Evolutionary conservation across 2,797 vertebrate genomes (phyloP).

Genomic region (Malurus leucopterus): DNA sequence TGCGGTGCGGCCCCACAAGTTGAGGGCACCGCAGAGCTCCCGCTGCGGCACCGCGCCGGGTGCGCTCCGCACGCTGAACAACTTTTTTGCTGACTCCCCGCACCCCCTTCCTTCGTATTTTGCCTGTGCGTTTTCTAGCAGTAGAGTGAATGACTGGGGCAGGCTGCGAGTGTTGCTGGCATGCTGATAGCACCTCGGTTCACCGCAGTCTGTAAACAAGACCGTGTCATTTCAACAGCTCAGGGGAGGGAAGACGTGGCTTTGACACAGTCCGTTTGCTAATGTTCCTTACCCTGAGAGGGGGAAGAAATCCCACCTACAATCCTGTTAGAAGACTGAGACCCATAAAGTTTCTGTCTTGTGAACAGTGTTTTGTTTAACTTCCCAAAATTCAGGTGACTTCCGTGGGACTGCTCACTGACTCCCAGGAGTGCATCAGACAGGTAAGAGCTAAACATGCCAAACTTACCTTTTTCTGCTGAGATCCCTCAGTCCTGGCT

Average conservation of each 20-base stretch:
- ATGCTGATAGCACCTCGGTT: background rate
- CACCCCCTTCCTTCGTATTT: background rate
- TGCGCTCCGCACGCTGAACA: background rate
- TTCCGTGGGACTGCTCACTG: background rate
- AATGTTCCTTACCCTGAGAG: background rate
- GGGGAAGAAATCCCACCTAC: background rate
- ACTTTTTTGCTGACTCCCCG: slow-evolving; percentile 4
- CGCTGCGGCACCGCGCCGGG: background rate
- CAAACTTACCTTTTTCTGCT: background rate
- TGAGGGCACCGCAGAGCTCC: background rate
- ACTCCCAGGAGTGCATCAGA: background rate
- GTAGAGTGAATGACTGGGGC: background rate
- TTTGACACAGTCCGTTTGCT: background rate
- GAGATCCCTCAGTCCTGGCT: background rate
- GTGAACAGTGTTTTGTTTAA: background rate
- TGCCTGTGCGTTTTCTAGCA: background rate
- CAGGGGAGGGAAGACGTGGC: background rate
- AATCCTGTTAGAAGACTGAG: background rate
- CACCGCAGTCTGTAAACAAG: background rate
- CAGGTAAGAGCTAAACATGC: slow-evolving; percentile 22
- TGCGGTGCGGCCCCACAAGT: background rate
- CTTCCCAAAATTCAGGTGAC: background rate
- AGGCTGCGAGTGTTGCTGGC: background rate
- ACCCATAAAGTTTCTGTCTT: background rate
- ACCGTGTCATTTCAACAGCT: background rate